Evolutionary conservation across 2,888 invertebrate species (phyloP), one percentile per base, ranked within the genome.

Genomic region (Bombylius discolor): DNA sequence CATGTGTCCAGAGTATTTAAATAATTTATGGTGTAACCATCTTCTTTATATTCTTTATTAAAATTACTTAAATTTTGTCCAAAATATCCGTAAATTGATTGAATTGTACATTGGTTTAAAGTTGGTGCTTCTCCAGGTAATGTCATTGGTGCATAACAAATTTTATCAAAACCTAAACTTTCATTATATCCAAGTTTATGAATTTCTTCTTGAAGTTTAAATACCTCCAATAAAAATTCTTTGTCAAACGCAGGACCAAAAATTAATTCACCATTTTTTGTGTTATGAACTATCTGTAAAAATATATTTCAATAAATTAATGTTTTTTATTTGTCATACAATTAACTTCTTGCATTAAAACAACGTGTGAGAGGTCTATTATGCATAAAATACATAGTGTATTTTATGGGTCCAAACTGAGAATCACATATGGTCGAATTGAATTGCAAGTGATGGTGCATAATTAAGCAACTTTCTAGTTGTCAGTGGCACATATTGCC

Each of bases 61-160:
- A 88, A 80, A 13, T 68, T 62, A 0, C 67, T 59, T 53, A 80
- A 68, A 60, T 81, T 70, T 61, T 81, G 81, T 56, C 85, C 83
- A 65, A 89, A 88, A 68, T 88, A 93, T 34, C 90, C 87, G 63
- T 88, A 81, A 31, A 88, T 75, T 51, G 90, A 91, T 78, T 92
- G 87, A 4, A 89, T 79, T 0, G 89, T 81, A 68, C 98, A 98
- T 48, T 85, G 77, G 0, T 79, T 71, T 0, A 82, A 61, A 0
- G 72, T 75, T 46, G 75, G 70, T 4, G 76, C 77, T 0, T 75
- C 76, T 0, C 81, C 81, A 52, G 85, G 83, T 55, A 80, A 78
- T 0, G 81, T 80, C 61, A 93, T 76, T 0, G 97, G 97, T 7
- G 90, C 84, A 70, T 84, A 91, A 69, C 97, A 98, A 46, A 96